Conservation (phyloP, 2,797 vertebrate species). For the Gallinago stenura region DNA sequence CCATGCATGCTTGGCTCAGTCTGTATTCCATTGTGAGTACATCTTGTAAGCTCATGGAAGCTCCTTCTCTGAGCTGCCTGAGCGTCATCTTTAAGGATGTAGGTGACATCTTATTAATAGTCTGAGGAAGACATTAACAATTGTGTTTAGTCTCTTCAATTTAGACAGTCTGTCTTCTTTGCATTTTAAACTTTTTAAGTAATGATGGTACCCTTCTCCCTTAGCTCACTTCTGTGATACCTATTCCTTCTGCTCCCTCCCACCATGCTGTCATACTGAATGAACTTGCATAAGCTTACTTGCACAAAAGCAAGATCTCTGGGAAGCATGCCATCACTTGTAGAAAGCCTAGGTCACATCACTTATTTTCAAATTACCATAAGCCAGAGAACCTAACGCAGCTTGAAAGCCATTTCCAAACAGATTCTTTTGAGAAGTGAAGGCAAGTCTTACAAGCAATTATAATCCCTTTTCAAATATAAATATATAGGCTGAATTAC, state of each 20-base stretch:
- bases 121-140: slow-evolving; percentile 75
- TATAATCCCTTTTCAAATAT: neutral
- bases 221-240: neutral
- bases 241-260: neutral
- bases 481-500: neutral
- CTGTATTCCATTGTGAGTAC: slow-evolving; percentile 95
- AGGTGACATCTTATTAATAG: slow-evolving; percentile 92
- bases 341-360: neutral
- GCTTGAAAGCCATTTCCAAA: neutral
- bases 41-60: slow-evolving; percentile 87
- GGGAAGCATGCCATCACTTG: neutral
- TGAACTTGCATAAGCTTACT: neutral
- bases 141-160: neutral
- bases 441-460: neutral
- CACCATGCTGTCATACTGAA: neutral
- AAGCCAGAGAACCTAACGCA: neutral
- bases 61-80: slow-evolving; percentile 87
- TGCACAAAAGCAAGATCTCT: neutral
- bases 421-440: neutral
- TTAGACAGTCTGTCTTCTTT: neutral
- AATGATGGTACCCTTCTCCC: neutral
- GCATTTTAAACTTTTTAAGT: neutral
- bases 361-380: neutral
- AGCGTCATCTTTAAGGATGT: slow-evolving; percentile 92
- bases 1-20: slow-evolving; percentile 92